Percentiles rank a stretch among this genome's conserved stretches.
These are phyloP conservation scores for Esox lucius DNA, from an alignment of 2,797 vertebrate species.

Conservation along the genomic window DNA sequence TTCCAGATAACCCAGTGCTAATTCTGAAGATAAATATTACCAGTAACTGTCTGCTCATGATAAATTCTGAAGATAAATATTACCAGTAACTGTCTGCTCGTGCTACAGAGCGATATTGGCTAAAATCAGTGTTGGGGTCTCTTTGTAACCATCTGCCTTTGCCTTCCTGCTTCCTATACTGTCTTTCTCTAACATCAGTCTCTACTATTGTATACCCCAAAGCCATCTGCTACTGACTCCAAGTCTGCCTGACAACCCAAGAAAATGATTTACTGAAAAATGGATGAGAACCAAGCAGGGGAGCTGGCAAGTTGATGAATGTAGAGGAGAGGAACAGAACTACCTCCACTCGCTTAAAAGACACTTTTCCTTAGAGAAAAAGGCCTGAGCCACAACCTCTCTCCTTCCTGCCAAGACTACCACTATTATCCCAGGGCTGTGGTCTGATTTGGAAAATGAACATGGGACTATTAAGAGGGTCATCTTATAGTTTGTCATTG, in stretches of 20 bases:
- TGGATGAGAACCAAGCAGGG: constrained; percentile 35
- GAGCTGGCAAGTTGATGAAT: constrained; percentile 6
- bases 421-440: background rate
- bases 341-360: constrained; percentile 18
- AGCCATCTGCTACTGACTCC: constrained; percentile 22
- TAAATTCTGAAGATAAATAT: too few species aligned
- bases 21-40: too few species aligned
- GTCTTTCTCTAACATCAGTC: constrained; percentile 23
- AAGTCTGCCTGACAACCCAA: constrained; percentile 35
- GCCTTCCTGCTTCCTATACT: background rate
- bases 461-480: background rate
- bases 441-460: background rate
- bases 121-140: background rate
- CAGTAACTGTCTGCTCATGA: too few species aligned
- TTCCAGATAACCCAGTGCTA: too few species aligned
- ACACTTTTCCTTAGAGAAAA: constrained; percentile 17
- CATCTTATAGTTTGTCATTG: constrained; percentile 8
- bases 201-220: constrained; percentile 22
- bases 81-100: too few species aligned
- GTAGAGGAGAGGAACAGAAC: background rate
- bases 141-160: background rate
- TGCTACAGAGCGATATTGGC: background rate
- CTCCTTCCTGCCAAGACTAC: background rate
- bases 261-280: constrained; percentile 50
- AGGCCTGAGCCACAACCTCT: background rate